Evolutionary conservation across 2,113 vertebrate genomes (phyloP).

Genomic region (Mus musculus): GRCm39 chr5:26095501-26096000

Average conservation of each 20-base stretch:
- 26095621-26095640: neutral
- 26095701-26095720: neutral
- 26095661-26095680: too few species aligned
- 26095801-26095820: neutral
- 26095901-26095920: neutral
- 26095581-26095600: neutral
- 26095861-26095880: neutral
- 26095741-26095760: neutral
- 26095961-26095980: neutral
- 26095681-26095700: neutral
- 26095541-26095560: rapidly evolving
- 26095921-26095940: neutral
- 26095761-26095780: too few species aligned
- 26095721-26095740: neutral
- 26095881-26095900: neutral
- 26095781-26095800: neutral
- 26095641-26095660: neutral
- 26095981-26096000: neutral
- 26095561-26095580: rapidly evolving
- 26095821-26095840: neutral
- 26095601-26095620: neutral
- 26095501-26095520: neutral
- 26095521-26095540: neutral
- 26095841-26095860: neutral
- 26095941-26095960: neutral